Evolutionary conservation across 2,797 vertebrate species (phyloP), one percentile per base, ranked within the genome.

Genomic region (Acestrorhynchus altus): DNA sequence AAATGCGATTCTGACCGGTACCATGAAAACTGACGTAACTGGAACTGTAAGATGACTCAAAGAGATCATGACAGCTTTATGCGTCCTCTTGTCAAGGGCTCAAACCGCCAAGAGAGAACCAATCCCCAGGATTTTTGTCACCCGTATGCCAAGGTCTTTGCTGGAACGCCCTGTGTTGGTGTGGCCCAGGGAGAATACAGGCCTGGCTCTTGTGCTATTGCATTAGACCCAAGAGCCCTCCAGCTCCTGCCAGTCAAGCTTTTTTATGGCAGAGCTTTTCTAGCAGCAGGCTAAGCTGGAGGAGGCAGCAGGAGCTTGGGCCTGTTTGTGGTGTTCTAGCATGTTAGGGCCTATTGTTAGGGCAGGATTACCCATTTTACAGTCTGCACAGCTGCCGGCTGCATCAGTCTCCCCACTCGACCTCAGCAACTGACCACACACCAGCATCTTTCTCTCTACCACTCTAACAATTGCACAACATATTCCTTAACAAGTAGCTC

Each of bases 321-420:
- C 66, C 15, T 59, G 66, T 73, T 15, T 51, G 22, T 61, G 40
- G 35, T 75, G 72, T 75, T 72, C 75, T 67, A 59, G 70, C 76
- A 74, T 78, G 44, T 78, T 75, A 72, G 64, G 71, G 44, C 57
- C 72, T 84, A 81, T 84, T 83, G 52, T 81, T 83, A 78, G 72
- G 39, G n/a, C 44, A 70, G 78, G 76, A 67, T 83, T 78, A 80
- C 51, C 60, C 44, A 73, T 70, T 65, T 47, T 59, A 74, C 60
- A 79, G 68, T 35, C 66, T 74, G 15, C 59, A 68, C 46, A 73
- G 42, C 61, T 82, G 70, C 60, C 63, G 51, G 74, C 31, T 9
- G 54, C 60, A 56, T 71, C 72, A 64, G 24, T 75, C 67, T 68
- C 66, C 39, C 59, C 61, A 47, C 52, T 26, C 56, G 52, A 78